phyloP scores from a whole-genome alignment of 2,113 vertebrate species.

The Carlito syrichta region DNA sequence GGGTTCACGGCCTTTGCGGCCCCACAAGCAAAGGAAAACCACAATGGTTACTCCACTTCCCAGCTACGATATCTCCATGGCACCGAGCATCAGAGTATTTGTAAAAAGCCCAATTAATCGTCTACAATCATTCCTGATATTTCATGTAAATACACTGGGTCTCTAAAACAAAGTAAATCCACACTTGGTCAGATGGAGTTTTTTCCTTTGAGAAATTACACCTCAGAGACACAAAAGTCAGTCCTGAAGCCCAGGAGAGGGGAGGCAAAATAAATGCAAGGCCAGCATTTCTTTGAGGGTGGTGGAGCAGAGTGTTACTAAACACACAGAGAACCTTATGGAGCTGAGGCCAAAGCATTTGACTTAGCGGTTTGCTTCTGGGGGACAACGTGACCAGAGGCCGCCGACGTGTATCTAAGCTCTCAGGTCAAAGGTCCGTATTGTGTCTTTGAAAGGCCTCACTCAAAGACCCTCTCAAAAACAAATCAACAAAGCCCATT shows the following conservation, averaged over 20 bases:
- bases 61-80: not conserved
- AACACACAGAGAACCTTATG: not conserved
- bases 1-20: accelerated
- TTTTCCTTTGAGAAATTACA: not conserved
- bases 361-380: not conserved
- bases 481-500: not conserved
- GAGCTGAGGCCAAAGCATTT: not conserved
- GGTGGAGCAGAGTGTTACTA: not conserved
- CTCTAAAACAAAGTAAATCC: conserved; percentile 9
- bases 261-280: not conserved
- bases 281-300: not conserved
- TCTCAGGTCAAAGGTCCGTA: not conserved
- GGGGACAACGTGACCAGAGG: not conserved
- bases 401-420: not conserved
- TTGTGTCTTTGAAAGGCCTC: not conserved
- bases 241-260: not conserved
- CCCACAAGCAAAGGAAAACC: too few relatives aligned
- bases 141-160: not conserved
- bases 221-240: not conserved
- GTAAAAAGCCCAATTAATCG: not conserved
- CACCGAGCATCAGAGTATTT: not conserved
- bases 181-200: not conserved
- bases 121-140: not conserved
- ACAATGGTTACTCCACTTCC: not conserved
- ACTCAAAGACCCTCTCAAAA: not conserved